Conservation (phyloP, 2,888 invertebrate species). For the Pycnomerus fuliginosus region DNA sequence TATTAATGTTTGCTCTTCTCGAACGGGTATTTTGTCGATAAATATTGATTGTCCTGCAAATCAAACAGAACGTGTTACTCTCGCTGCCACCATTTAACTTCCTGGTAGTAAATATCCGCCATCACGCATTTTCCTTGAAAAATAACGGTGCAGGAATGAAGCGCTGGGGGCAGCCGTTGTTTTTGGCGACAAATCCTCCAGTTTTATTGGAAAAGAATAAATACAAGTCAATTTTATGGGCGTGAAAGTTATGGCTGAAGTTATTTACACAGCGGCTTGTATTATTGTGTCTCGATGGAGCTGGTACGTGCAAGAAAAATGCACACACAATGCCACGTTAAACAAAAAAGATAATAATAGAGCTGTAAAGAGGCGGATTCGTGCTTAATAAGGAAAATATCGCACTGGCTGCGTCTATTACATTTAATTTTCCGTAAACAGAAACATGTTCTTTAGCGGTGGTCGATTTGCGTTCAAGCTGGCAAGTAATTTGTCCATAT, state of each 20-base stretch:
- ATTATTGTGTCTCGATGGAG: slow-evolving; percentile 17
- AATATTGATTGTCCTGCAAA: too few relatives aligned
- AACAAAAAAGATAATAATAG: slow-evolving; percentile 35
- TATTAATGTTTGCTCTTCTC: too few relatives aligned
- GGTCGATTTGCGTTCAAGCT: slow-evolving; percentile 5
- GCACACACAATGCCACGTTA: slow-evolving; percentile 19
- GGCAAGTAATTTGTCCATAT: slow-evolving; percentile 14
- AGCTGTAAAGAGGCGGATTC: slow-evolving; percentile 29
- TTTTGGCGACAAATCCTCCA: too few relatives aligned
- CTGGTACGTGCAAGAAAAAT: slow-evolving; percentile 20
- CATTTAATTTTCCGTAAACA: slow-evolving; percentile 33
- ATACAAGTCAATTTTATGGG: slow-evolving; percentile 13
- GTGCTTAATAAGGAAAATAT: slow-evolving; percentile 34
- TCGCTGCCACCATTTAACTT: too few relatives aligned
- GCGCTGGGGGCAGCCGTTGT: too few relatives aligned
- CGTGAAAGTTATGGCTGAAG: slow-evolving; percentile 18
- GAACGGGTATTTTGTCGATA: too few relatives aligned
- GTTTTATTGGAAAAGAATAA: slow-evolving; percentile 13
- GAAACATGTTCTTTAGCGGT: slow-evolving; percentile 22
- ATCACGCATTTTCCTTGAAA: too few relatives aligned
- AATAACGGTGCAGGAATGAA: too few relatives aligned
- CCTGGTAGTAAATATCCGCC: too few relatives aligned
- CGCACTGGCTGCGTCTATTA: slow-evolving; percentile 29
- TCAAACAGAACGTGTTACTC: too few relatives aligned
- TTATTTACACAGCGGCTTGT: slow-evolving; percentile 16